Evolutionary conservation across 2,888 invertebrate genomes (phyloP).

Genomic region (Polydrusus pterygomalis): DNA sequence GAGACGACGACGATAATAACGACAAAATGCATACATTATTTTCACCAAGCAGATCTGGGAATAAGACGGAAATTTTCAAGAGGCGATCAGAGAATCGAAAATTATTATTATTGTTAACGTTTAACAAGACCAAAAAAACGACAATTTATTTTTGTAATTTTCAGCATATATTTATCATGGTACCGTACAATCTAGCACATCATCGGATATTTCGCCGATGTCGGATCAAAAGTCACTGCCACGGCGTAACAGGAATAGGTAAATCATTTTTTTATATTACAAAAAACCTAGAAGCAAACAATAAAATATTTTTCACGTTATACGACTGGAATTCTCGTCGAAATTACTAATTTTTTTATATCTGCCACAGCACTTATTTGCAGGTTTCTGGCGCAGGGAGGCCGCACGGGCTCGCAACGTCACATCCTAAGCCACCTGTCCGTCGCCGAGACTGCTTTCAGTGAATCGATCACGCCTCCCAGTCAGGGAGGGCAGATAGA

Average conservation of each 20-base stretch:
- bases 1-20: too few relatives aligned
- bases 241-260: slow-evolving; percentile 81
- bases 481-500: slow-evolving; percentile 75
- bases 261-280: slow-evolving; percentile 57
- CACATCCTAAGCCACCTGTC: slow-evolving; percentile 80
- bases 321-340: not conserved
- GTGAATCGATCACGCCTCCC: slow-evolving; percentile 62
- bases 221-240: slow-evolving; percentile 85
- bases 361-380: slow-evolving; percentile 44
- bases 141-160: slow-evolving; percentile 59
- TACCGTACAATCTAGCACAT: slow-evolving; percentile 82
- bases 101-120: too few relatives aligned
- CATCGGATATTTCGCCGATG: slow-evolving; percentile 86
- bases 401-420: slow-evolving; percentile 71
- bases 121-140: too few relatives aligned
- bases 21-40: too few relatives aligned
- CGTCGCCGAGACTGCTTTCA: slow-evolving; percentile 76
- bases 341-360: slow-evolving; percentile 56
- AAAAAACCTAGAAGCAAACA: not conserved
- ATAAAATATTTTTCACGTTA: too few relatives aligned
- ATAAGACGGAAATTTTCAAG: too few relatives aligned
- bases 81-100: too few relatives aligned
- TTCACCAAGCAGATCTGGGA: too few relatives aligned
- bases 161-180: slow-evolving; percentile 85
- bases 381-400: slow-evolving; percentile 74